Evolutionary conservation across 1,140 invertebrate genomes (phyloP), one percentile per base, ranked within the genome.

Genomic region (Achroia grisella): DNA sequence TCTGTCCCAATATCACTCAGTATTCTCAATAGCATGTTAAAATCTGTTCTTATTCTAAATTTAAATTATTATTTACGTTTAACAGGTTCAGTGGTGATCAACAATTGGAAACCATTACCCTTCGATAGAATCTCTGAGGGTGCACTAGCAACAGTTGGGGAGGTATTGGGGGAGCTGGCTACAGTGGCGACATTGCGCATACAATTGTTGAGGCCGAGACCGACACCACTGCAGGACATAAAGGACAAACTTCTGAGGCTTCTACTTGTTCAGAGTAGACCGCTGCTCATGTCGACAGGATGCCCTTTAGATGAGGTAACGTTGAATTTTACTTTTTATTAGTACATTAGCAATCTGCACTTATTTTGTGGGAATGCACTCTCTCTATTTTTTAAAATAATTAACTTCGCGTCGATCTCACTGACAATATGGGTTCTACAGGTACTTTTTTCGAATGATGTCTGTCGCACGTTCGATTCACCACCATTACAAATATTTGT

Each of bases 261-360:
- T 14, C 86, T 98, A 0, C 87, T 98, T 41, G 87, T 94, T 34
- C 95, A 98, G 73, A 96, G 94, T 39, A 94, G 97, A 56, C 91
- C 92, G 4, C 86, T 97, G 32, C 88, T 98, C 17, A 87, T 94
- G 42, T 94, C 92, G 35, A 93, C 94, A 39, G 96, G 96, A 49
- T 98, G 96, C 80, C 96, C 96, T 2, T 88, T 98, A 36, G 96
- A 98, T 85, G 95, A 97, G 92, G 95, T 97, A 87, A 89, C 83
- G 30, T 8, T 8, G 9, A 32, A 4, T 32, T 32, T 2, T n/a
- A 32, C 9, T 32, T 32, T 32, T 32, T 32, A n/a, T n/a, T n/a
- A n/a, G n/a, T n/a, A n/a, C n/a, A n/a, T n/a, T n/a, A n/a, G n/a
- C n/a, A n/a, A n/a, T n/a, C n/a, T n/a, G n/a, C n/a, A n/a, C n/a